phyloP scores from a whole-genome alignment of 2,888 invertebrate species.

The Mallateleia sp. region DNA sequence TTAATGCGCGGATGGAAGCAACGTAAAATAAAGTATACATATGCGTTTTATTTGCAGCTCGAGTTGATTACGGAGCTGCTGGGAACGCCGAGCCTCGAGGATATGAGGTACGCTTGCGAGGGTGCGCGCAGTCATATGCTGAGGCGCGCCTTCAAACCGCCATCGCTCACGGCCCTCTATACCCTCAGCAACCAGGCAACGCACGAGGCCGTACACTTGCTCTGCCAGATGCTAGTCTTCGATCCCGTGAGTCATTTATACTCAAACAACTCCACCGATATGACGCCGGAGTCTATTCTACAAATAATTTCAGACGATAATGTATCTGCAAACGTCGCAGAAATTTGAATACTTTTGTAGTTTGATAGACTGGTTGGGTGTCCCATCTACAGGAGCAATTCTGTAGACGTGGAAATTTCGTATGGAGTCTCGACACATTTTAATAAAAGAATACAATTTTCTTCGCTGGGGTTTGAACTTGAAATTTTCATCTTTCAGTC shows the following conservation, averaged over 20 bases:
- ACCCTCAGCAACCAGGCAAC: constrained; percentile 98
- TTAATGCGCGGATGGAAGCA: constrained; percentile 35
- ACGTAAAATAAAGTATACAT: constrained; percentile 30
- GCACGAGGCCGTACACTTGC: constrained; percentile 99
- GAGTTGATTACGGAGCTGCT: constrained; percentile 99
- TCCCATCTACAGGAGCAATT: no score
- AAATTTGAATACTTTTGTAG: no score
- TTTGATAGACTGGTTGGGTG: no score
- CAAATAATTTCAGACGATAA: constrained; percentile 27
- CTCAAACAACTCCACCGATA: constrained; percentile 14
- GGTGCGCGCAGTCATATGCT: constrained; percentile 98
- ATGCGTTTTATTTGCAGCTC: constrained; percentile 91
- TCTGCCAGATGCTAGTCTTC: constrained; percentile 99
- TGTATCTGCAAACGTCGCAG: no score
- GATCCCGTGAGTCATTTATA: constrained; percentile 95
- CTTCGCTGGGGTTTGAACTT: no score
- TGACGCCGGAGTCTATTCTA: constrained; percentile 11
- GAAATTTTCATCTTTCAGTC: no score
- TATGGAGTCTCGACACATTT: no score
- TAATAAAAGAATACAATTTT: no score
- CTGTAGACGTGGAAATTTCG: no score
- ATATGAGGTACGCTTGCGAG: constrained; percentile 99
- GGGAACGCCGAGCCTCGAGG: constrained; percentile 98
- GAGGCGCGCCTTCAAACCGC: constrained; percentile 96
- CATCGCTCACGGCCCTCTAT: constrained; percentile 97